Evolutionary conservation across 2,113 vertebrate species (phyloP), one percentile per base, ranked within the genome.

Genomic region (Monopterus albus): DNA sequence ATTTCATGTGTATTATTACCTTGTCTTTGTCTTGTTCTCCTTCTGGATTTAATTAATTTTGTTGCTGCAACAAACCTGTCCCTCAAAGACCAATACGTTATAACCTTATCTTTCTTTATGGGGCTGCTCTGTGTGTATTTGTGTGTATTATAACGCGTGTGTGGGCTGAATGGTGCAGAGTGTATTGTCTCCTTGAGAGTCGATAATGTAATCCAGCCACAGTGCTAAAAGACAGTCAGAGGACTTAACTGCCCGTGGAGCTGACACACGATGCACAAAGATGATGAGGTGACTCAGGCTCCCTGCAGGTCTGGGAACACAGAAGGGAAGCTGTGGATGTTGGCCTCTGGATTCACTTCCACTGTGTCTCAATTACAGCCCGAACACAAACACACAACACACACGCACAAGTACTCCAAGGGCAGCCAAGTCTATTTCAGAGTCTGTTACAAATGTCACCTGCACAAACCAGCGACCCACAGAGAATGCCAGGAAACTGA

Each of bases 371-470:
- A 74, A 68, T 79, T 61, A 67, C 28, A 47, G 18, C 12, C 53
- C 20, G 57, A 49, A 59, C 51, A 26, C 18, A 53, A 52, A 47
- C 36, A 47, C 7, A 46, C 31, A 18, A 12, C n/a, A 18, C 17
- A 6, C 23, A 14, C 20, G 1, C 21, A 26, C 29, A 25, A 0
- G 25, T 25, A 31, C n/a, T 7, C 46, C 36, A 73, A 80, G 67
- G 71, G 55, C 40, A 13, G 64, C 45, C 51, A 59, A 62, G 69
- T 68, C 79, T 68, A 67, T 75, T 74, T 68, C 51, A 71, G 72
- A 61, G 61, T 73, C 39, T 40, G 45, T 75, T 83, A 57, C 15
- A 75, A 81, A 72, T 76, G 72, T 71, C 62, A 71, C 64, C 75
- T 53, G 64, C 18, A 70, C 17, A 61, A 74, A 51, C 8, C 28